Evolutionary conservation across 2,888 invertebrate species (phyloP).

Genomic region (Taphrorychus bicolor): DNA sequence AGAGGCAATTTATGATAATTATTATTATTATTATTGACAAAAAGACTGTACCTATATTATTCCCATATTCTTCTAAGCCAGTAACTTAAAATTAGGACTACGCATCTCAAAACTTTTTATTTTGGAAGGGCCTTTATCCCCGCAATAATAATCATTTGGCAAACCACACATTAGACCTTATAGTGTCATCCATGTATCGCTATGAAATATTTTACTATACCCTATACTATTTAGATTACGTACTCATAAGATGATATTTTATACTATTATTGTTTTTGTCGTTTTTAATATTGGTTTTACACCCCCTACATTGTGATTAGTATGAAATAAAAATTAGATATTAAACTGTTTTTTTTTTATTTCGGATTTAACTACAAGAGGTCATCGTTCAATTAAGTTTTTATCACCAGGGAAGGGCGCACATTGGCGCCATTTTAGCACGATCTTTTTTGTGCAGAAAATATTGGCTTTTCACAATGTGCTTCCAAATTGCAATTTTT

Average conservation of each 20-base stretch:
- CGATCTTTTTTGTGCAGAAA: no score
- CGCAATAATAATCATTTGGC: slow-evolving; percentile 3
- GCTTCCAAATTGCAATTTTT: no score
- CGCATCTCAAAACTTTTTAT: not conserved
- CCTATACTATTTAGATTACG: no score
- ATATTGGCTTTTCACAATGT: no score
- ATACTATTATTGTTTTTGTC: slow-evolving; percentile 28
- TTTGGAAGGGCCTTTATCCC: no score
- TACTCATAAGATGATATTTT: not conserved
- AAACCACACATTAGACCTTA: no score
- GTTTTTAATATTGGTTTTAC: slow-evolving; percentile 28
- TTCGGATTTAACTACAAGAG: not conserved
- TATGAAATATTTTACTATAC: no score
- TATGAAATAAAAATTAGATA: not conserved
- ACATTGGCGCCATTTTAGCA: no score
- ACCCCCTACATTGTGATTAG: slow-evolving; percentile 22
- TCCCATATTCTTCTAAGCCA: slow-evolving; percentile 42
- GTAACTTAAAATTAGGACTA: slow-evolving; percentile 27
- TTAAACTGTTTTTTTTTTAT: not conserved
- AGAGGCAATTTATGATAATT: not conserved
- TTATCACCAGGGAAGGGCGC: no score
- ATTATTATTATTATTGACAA: slow-evolving; percentile 27
- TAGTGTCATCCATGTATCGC: no score
- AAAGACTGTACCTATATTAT: slow-evolving; percentile 41
- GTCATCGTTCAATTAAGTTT: not conserved